Evolutionary conservation across 2,113 vertebrate species (phyloP).

Genomic region (Eidolon helvum): DNA sequence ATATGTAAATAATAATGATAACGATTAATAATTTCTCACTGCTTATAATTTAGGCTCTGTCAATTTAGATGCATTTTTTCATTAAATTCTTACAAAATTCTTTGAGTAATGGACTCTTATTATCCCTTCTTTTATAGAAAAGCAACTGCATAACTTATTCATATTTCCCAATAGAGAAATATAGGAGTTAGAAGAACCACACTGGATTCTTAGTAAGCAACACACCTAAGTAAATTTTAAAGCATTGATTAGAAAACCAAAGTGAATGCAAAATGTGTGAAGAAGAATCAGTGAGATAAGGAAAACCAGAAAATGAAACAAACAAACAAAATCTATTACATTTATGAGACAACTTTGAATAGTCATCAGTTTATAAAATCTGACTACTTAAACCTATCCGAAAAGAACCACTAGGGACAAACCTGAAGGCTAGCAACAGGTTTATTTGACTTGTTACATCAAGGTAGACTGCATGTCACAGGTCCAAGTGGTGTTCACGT

Average conservation of each 20-base stretch:
- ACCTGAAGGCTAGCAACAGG: background rate
- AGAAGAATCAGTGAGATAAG: background rate
- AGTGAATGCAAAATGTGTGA: background rate
- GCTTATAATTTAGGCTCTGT: background rate
- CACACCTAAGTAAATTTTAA: background rate
- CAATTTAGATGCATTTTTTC: background rate
- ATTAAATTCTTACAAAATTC: background rate
- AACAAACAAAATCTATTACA: background rate
- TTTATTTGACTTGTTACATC: background rate
- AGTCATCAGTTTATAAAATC: background rate
- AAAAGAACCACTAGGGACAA: background rate
- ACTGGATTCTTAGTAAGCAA: background rate
- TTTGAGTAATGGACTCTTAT: background rate
- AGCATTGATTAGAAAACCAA: background rate
- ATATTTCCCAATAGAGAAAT: background rate
- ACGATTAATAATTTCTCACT: background rate
- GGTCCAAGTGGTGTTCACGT: rapidly evolving
- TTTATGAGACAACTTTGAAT: background rate
- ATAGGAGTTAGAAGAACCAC: background rate
- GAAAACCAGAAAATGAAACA: background rate
- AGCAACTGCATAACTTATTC: background rate
- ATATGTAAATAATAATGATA: background rate
- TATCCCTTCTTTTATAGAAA: background rate
- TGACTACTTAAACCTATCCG: background rate
- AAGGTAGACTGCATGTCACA: background rate